Percentiles rank a stretch among this genome's conserved stretches.
These are phyloP conservation scores for Copidosoma floridanum DNA, from an alignment of 1,140 invertebrate species.

Conservation along the genomic window DNA sequence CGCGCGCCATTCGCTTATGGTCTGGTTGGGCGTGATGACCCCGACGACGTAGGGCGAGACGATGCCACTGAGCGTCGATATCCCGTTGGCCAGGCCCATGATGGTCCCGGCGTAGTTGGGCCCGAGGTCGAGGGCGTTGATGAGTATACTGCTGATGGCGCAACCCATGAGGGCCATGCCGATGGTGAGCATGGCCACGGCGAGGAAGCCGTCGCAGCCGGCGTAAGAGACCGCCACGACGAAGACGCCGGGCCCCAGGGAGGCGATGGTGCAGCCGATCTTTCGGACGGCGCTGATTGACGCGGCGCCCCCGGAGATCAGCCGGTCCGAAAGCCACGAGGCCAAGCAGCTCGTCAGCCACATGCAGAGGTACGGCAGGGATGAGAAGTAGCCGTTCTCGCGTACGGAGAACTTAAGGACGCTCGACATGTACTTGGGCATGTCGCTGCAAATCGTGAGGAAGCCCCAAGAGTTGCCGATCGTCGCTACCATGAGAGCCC, in stretches of 20 bases:
- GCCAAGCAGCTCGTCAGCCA: conserved; percentile 62
- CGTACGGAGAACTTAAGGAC: conserved; percentile 81
- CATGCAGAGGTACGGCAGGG: conserved; percentile 71
- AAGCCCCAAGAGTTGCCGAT: conserved; percentile 94
- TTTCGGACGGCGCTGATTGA: conserved; percentile 65
- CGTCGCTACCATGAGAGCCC: conserved; percentile 70
- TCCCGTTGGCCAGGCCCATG: conserved; percentile 83
- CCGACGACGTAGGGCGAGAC: conserved; percentile 78
- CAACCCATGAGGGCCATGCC: conserved; percentile 76
- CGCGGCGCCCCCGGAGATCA: conserved; percentile 61
- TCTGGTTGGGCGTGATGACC: conserved; percentile 70
- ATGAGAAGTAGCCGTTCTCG: conserved; percentile 68
- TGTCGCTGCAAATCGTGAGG: conserved; percentile 87
- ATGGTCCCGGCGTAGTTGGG: conserved; percentile 78
- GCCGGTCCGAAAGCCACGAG: conserved; percentile 67
- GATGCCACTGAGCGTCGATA: conserved; percentile 78
- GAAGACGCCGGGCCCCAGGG: conserved; percentile 72
- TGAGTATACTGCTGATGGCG: conserved; percentile 73
- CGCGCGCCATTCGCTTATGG: conserved; percentile 71
- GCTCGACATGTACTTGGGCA: conserved; percentile 89
- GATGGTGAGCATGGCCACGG: conserved; percentile 67
- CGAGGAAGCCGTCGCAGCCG: conserved; percentile 69
- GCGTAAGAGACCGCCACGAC: conserved; percentile 78
- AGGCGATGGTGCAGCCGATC: conserved; percentile 71
- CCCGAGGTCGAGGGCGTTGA: conserved; percentile 78